Evolutionary conservation across 2,888 invertebrate species (phyloP), one percentile per base, ranked within the genome.

Genomic region (Oscheius sp.): DNA sequence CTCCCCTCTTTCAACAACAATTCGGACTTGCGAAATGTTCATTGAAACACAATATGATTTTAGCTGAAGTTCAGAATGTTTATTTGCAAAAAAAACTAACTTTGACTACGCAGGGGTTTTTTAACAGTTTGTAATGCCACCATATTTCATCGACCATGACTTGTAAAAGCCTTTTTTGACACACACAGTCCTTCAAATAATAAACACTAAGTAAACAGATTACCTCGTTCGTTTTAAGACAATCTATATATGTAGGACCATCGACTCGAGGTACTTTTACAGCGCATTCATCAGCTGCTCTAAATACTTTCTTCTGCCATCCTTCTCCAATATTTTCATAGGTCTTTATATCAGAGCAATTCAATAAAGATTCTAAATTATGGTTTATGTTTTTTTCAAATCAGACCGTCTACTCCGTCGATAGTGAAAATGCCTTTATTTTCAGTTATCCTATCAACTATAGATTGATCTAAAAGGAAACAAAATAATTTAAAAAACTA

Each of bases 281-380:
- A 29, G 29, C 42, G 17, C 17, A 27, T 15, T 42, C 12, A 6
- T 17, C 45, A n/a, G 33, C 33, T 12, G 29, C 27, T 29, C 45
- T n/a, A 15, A 17, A 45, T 2, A 61, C 61, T 12, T 5, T 45
- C 45, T 61, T 61, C 61, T 61, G 61, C 61, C 61, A 61, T 29
- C 61, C 61, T 27, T 42, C 45, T 2, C 61, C 61, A 45, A 61
- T 55, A 12, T 20, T 23, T 55, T 20, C 55, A 6, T 15, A 37
- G 15, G 37, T 10, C 8, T 15, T 37, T 37, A 37, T 10, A 37
- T n/a, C n/a, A n/a, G n/a, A n/a, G n/a, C n/a, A n/a, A n/a, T n/a
- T n/a, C n/a, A n/a, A n/a, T n/a, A n/a, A n/a, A n/a, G n/a, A n/a
- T n/a, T n/a, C n/a, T n/a, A n/a, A n/a, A n/a, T n/a, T n/a, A n/a